phyloP scores from a whole-genome alignment of 2,113 vertebrate species.

The Callospermophilus lateralis region DNA sequence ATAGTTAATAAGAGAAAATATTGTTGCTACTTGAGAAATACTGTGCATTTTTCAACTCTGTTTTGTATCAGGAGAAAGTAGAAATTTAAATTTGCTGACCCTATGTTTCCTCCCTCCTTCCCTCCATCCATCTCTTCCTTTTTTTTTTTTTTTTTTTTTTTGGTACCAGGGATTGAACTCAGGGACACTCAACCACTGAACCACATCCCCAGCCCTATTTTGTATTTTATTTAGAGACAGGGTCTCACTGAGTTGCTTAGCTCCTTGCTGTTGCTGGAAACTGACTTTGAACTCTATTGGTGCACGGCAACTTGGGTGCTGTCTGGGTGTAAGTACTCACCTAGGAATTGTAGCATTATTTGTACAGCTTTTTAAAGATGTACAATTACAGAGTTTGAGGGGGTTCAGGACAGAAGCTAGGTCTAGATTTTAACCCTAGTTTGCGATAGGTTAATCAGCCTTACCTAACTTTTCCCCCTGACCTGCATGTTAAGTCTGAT shows the following conservation, averaged over 20 bases:
- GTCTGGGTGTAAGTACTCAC: neutral
- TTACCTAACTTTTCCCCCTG: neutral
- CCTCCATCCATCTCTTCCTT: too few species aligned
- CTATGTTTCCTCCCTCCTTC: neutral
- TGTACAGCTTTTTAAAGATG: neutral
- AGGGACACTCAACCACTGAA: too few species aligned
- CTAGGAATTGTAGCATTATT: conserved; percentile 32
- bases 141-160: neutral
- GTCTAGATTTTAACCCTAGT: conserved; percentile 11
- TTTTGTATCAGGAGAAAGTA: conserved; percentile 64
- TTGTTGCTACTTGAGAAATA: conserved; percentile 67
- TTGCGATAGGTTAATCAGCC: neutral
- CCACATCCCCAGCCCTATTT: too few species aligned
- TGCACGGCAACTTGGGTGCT: neutral
- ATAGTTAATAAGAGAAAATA: conserved; percentile 73
- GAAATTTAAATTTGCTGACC: conserved; percentile 67
- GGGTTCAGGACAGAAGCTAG: neutral
- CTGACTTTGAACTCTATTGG: too few species aligned
- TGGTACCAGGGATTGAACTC: too few species aligned
- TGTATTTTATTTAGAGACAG: too few species aligned
- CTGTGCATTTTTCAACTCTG: conserved; percentile 56
- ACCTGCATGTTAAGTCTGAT: neutral
- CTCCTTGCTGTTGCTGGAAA: too few species aligned
- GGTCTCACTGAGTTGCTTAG: too few species aligned
- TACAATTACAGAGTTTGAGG: conserved; percentile 2